These are phyloP conservation scores for Eupristina koningsbergeri DNA, from an alignment of 1,140 invertebrate genomes.

Conservation along the genomic window DNA sequence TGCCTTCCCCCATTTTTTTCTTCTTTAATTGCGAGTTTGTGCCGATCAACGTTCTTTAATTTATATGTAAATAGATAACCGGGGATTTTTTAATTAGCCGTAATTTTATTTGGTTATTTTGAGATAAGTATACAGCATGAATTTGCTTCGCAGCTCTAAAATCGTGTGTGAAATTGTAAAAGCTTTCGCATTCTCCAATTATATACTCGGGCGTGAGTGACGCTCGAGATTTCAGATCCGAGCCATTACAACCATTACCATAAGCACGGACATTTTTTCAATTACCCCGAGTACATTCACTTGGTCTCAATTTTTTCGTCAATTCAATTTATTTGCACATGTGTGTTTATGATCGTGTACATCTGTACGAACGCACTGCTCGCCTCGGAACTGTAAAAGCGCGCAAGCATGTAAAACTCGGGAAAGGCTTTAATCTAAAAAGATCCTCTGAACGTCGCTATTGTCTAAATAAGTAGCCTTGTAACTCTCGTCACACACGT, in stretches of 20 bases:
- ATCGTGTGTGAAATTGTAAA: too few relatives aligned
- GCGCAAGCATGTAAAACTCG: not conserved
- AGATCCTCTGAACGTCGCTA: slow-evolving; percentile 5
- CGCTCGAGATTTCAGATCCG: not conserved
- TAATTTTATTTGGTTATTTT: not conserved
- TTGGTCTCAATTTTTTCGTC: not conserved
- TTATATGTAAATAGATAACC: slow-evolving; percentile 20
- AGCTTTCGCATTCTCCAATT: not conserved
- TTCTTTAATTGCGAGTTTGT: not conserved
- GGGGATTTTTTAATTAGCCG: slow-evolving; percentile 30
- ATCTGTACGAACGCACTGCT: too few relatives aligned
- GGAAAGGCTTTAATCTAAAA: slow-evolving; percentile 9
- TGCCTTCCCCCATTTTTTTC: not conserved
- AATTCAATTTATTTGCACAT: not conserved
- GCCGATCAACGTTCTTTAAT: slow-evolving; percentile 2
- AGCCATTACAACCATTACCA: not conserved
- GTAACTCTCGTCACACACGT: not conserved
- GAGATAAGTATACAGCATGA: not conserved
- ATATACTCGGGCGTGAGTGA: not conserved
- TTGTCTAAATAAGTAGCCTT: not conserved
- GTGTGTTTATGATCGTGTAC: too few relatives aligned
- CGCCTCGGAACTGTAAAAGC: too few relatives aligned
- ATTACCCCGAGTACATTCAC: not conserved
- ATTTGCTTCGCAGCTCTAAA: too few relatives aligned
- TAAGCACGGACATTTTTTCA: not conserved